Evolutionary conservation across 1,140 invertebrate species (phyloP).

Genomic region (Olivierus martensii): DNA sequence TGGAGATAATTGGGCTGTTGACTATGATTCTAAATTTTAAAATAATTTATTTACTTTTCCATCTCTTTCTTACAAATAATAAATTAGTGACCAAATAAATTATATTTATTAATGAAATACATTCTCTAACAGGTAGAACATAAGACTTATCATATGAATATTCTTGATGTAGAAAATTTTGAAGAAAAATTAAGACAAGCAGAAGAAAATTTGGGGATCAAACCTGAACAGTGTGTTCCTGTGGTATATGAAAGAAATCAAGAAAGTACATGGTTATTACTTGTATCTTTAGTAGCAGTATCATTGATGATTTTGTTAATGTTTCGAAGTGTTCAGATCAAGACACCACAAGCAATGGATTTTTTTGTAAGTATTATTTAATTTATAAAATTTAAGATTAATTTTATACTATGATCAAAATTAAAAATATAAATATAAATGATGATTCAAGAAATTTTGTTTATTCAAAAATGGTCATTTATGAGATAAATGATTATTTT

Average conservation of each 20-base stretch:
- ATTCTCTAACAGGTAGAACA: conserved; percentile 39
- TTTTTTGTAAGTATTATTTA: conserved; percentile 49
- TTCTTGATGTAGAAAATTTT: conserved; percentile 63
- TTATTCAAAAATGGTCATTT: too few species aligned
- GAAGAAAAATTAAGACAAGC: conserved; percentile 74
- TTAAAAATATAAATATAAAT: too few species aligned
- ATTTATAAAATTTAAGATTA: not conserved
- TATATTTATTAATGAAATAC: too few species aligned
- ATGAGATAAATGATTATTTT: too few species aligned
- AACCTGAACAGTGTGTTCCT: conserved; percentile 48
- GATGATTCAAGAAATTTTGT: too few species aligned
- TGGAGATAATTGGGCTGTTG: too few species aligned
- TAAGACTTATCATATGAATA: conserved; percentile 61
- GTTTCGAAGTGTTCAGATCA: conserved; percentile 48
- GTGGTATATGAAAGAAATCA: conserved; percentile 62
- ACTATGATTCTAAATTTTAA: too few species aligned
- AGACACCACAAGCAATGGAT: conserved; percentile 52
- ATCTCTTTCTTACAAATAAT: too few species aligned
- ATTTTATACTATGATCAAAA: too few species aligned
- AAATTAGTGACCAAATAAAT: too few species aligned
- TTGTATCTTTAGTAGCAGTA: conserved; percentile 49
- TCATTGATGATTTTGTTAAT: conserved; percentile 51
- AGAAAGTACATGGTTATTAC: conserved; percentile 51
- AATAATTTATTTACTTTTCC: too few species aligned
- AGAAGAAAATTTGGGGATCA: conserved; percentile 49